Evolutionary conservation across 2,888 invertebrate species (phyloP), one percentile per base, ranked within the genome.

Genomic region (Sericinus montela): DNA sequence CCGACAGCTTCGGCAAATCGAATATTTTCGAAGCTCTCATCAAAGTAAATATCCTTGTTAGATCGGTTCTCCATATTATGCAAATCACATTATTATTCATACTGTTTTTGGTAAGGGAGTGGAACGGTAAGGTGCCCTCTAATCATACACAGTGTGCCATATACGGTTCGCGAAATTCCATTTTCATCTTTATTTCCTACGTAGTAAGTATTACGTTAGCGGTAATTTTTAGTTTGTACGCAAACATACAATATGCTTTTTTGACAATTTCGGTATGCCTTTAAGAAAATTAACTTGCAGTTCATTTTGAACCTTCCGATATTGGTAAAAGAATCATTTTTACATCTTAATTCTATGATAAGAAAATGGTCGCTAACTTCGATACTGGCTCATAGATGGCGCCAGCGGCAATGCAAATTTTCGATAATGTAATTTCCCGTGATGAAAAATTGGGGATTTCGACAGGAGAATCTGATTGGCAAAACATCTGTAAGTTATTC

Each of bases 21-120:
- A 75, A 75, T 75, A 73, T 67, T 65, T 67, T 60, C 56, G 60
- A 57, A 55, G 53, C 55, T 66, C 69, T 78, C 80, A 83, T 80
- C 75, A 80, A 83, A 80, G 80, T 75, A 84, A 82, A 84, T 76
- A 82, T 72, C 67, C 72, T 76, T 68, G 72, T 76, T 74, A 75
- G 75, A 79, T 67, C 70, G 69, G 67, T 75, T 74, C 63, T 65
- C 70, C 73, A 82, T 82, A 82, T 85, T 85, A 87, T 87, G 87
- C 80, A 80, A 83, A 86, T 86, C 70, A 69, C 63, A 84, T 86
- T 87, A 87, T 86, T 86, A 87, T 86, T 86, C 87, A 87, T 85
- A 80, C 77, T 84, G 86, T 86, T 85, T 87, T 85, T 82, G 76
- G 72, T 77, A 71, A 86, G 86, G 83, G 87, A 76, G 69, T 67